Percentiles rank a stretch among this genome's conserved stretches.
Conservation (phyloP, 2,888 invertebrate genomes). For the Pollenia labialis region DNA sequence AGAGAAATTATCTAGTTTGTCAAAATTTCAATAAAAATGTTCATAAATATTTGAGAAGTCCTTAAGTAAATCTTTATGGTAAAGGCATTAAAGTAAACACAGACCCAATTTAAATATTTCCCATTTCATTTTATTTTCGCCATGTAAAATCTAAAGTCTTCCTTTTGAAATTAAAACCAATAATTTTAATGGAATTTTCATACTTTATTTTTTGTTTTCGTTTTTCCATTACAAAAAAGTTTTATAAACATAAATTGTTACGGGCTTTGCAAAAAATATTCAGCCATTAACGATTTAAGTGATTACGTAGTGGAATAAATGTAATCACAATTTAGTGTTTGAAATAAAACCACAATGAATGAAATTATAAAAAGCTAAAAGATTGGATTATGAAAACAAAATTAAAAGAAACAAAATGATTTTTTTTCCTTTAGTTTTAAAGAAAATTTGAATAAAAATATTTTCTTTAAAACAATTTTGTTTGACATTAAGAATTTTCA, state of each 20-base stretch:
- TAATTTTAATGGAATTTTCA: slow-evolving; percentile 8
- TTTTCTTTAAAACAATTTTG: no score
- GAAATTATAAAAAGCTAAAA: background rate
- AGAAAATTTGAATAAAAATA: no score
- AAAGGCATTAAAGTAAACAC: background rate
- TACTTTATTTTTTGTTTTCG: background rate
- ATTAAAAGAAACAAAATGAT: background rate
- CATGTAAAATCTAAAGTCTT: background rate
- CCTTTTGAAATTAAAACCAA: background rate
- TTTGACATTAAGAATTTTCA: no score
- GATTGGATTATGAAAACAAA: no score
- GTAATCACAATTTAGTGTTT: background rate
- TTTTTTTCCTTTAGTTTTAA: background rate
- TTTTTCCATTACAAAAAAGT: background rate
- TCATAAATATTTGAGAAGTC: no score
- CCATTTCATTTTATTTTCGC: background rate
- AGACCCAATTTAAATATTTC: background rate
- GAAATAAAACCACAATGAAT: background rate
- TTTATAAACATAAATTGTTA: slow-evolving; percentile 23
- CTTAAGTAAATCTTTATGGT: no score
- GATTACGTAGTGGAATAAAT: background rate
- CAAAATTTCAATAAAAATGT: no score
- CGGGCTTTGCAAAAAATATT: slow-evolving; percentile 1
- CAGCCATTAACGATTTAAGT: background rate
- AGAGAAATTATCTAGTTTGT: background rate